Evolutionary conservation across 2,797 vertebrate species (phyloP), one percentile per base, ranked within the genome.

Genomic region (Liasis olivaceus): DNA sequence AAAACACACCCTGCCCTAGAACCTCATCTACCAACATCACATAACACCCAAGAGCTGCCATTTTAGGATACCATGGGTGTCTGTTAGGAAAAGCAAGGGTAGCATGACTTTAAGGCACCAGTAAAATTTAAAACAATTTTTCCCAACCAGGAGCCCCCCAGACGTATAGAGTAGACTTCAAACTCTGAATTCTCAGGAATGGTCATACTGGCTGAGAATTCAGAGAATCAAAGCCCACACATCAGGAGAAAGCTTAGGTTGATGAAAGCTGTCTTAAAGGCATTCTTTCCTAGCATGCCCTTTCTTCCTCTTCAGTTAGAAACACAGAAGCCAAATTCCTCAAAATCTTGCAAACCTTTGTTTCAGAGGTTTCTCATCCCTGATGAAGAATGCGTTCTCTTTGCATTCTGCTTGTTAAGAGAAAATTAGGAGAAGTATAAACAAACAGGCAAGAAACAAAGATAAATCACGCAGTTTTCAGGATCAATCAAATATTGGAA

Each of bases 401-500:
- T 47, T 47, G 36, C 11, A 47, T 24, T 47, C 24, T 47, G 9
- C 20, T 81, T 42, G 17, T 77, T 81, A 24, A 81, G 72, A 81
- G 36, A 81, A 81, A 81, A 81, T 81, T 81, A 47, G 3, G 8
- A 42, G 36, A 47, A 4, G 7, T 47, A 47, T 81, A 81, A 81
- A 77, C 31, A 77, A 77, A 81, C 72, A 81, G 36, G 4, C 20
- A 47, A 81, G 36, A 77, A 42, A 17, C 17, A 77, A 77, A 4
- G 0, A 77, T 77, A 36, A 47, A 24, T 81, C 72, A 81, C 24
- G 72, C 36, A 81, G 72, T 81, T 81, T 81, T 81, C 72, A 81
- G 9, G 36, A 47, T 81, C 7, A 47, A 81, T 81, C 94, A 95
- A 84, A 96, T 47, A 81, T 81, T 47, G 72, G 17, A 81, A 81